These are phyloP conservation scores for Rhynchomys soricoides DNA, from an alignment of 2,113 vertebrate species.

Conservation along the genomic window DNA sequence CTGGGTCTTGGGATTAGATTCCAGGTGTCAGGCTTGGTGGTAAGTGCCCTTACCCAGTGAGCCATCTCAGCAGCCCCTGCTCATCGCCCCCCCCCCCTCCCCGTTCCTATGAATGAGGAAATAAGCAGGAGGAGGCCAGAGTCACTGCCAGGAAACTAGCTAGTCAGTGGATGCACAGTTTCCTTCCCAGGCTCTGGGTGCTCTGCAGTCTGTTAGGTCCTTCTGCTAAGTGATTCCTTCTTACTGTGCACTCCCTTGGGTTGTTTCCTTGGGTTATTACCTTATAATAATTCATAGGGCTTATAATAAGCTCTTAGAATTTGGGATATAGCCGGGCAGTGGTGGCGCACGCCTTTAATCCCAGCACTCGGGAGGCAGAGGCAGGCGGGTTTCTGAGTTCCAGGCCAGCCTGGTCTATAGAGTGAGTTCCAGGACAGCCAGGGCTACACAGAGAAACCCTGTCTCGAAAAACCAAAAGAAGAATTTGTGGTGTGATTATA, in stretches of 20 bases:
- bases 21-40: background rate
- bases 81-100: background rate
- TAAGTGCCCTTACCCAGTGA: background rate
- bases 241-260: background rate
- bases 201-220: background rate
- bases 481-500: slow-evolving; percentile 3
- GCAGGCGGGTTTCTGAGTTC: too few species aligned
- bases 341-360: too few species aligned
- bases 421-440: too few species aligned
- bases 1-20: too few species aligned
- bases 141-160: background rate
- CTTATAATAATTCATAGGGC: background rate
- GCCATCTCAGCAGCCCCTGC: background rate
- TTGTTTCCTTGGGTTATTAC: slow-evolving; percentile 26
- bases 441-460: too few species aligned
- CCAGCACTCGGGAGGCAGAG: too few species aligned
- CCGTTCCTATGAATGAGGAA: background rate
- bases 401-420: too few species aligned
- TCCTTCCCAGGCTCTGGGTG: background rate
- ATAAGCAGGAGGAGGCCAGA: background rate
- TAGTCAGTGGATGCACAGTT: background rate
- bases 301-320: slow-evolving; percentile 22
- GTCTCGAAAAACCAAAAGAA: too few species aligned
- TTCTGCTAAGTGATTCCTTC: background rate
- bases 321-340: too few species aligned